Conservation (phyloP, 2,888 invertebrate species). For the Meloe dianella region DNA sequence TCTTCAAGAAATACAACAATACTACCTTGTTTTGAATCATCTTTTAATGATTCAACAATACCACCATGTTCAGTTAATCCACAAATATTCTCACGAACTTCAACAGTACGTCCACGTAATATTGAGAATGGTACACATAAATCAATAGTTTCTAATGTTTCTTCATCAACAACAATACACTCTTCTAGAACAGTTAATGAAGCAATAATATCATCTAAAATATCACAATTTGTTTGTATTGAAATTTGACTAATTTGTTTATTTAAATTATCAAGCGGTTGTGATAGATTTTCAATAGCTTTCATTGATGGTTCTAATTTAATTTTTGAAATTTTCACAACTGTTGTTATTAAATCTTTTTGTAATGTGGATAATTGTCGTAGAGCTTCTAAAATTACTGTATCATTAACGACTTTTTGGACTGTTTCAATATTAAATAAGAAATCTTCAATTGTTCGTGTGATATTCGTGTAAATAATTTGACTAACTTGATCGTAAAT, state of each 20-base stretch:
- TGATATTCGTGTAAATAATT: slow-evolving; percentile 54
- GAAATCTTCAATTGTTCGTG: slow-evolving; percentile 54
- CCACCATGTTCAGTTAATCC: slow-evolving; percentile 47
- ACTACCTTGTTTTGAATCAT: slow-evolving; percentile 37
- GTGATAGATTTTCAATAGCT: slow-evolving; percentile 61
- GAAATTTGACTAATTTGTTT: slow-evolving; percentile 51
- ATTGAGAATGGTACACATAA: slow-evolving; percentile 47
- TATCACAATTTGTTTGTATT: slow-evolving; percentile 41
- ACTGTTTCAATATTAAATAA: slow-evolving; percentile 54
- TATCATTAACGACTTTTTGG: slow-evolving; percentile 48
- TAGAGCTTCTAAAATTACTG: slow-evolving; percentile 51
- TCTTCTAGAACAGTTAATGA: slow-evolving; percentile 54
- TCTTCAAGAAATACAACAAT: slow-evolving; percentile 47
- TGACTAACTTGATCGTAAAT: slow-evolving; percentile 57
- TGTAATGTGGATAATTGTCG: slow-evolving; percentile 54
- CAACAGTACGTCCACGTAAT: slow-evolving; percentile 48
- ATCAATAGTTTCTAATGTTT: slow-evolving; percentile 44
- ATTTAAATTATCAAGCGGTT: slow-evolving; percentile 60
- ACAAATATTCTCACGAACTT: slow-evolving; percentile 53
- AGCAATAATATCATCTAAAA: slow-evolving; percentile 52
- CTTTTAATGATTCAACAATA: slow-evolving; percentile 34
- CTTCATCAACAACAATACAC: slow-evolving; percentile 48
- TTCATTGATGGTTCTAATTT: slow-evolving; percentile 54
- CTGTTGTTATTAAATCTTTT: slow-evolving; percentile 51
- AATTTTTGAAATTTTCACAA: slow-evolving; percentile 46